Evolutionary conservation across 2,113 vertebrate species (phyloP).

Genomic region (Mesoclemmys tuberculata): DNA sequence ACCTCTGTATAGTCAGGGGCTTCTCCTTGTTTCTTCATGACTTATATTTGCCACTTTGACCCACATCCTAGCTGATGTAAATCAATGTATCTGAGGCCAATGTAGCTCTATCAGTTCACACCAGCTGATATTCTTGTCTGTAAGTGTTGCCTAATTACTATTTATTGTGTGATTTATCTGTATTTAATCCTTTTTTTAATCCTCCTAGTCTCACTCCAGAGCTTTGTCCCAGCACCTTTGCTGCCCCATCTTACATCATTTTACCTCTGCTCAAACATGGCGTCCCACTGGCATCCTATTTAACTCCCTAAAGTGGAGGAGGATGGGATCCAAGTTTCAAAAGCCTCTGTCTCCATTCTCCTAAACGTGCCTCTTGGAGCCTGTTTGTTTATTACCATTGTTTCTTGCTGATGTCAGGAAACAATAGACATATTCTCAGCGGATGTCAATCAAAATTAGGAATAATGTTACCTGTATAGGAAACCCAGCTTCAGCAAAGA

Average conservation of each 20-base stretch:
- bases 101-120: constrained; percentile 30
- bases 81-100: constrained; percentile 11
- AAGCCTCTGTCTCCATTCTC: background rate
- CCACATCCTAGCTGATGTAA: background rate
- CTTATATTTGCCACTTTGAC: background rate
- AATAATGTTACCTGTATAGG: constrained; percentile 45
- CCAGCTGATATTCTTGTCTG: background rate
- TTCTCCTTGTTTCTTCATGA: constrained; percentile 3
- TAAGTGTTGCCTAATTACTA: background rate
- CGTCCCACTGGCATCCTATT: background rate
- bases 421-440: background rate
- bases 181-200: background rate
- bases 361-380: background rate
- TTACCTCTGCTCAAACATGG: background rate
- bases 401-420: constrained; percentile 56
- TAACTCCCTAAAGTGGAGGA: background rate
- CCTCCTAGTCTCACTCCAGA: fast-evolving
- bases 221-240: background rate
- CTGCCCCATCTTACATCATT: background rate
- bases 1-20: background rate
- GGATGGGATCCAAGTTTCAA: background rate
- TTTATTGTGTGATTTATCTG: constrained; percentile 1
- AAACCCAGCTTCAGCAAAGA: constrained; percentile 60
- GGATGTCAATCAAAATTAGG: constrained; percentile 52
- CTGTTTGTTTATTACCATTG: constrained; percentile 23